A percentile compares a stretch with the other conserved stretches of the same genome.
phyloP scores from a whole-genome alignment of 2,888 invertebrate genomes.

The Gastracanthus pulcherrimus region DNA sequence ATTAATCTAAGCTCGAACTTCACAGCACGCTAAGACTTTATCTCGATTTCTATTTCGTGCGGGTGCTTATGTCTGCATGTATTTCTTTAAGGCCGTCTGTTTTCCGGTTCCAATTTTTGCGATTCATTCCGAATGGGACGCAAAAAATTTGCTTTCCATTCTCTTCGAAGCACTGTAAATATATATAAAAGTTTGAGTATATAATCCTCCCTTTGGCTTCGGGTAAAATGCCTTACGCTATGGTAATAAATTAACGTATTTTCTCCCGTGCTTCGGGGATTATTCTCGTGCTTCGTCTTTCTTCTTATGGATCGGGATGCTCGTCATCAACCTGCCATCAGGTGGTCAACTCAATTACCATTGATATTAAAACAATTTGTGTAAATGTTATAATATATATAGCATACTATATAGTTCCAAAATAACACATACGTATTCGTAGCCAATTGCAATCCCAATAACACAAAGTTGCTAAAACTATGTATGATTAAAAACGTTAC shows the following conservation, averaged over 20 bases:
- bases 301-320: slow-evolving; percentile 31
- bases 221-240: too few relatives aligned
- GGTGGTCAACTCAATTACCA: slow-evolving; percentile 31
- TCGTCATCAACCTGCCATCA: slow-evolving; percentile 24
- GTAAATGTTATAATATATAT: background rate
- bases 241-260: background rate
- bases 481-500: too few relatives aligned
- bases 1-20: slow-evolving; percentile 45
- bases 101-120: background rate
- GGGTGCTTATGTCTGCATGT: background rate
- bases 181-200: background rate
- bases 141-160: too few relatives aligned
- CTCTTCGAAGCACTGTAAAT: slow-evolving; percentile 18
- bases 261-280: background rate
- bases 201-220: too few relatives aligned
- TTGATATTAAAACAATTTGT: slow-evolving; percentile 7
- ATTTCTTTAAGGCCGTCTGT: background rate
- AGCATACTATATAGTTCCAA: background rate
- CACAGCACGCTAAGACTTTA: slow-evolving; percentile 29
- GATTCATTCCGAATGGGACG: too few relatives aligned
- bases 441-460: background rate
- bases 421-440: background rate
- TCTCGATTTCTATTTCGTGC: slow-evolving; percentile 28
- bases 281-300: background rate
- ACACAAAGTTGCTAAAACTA: too few relatives aligned